These are phyloP conservation scores for Tricholauxania praeusta DNA, from an alignment of 2,888 invertebrate genomes.

Conservation along the genomic window DNA sequence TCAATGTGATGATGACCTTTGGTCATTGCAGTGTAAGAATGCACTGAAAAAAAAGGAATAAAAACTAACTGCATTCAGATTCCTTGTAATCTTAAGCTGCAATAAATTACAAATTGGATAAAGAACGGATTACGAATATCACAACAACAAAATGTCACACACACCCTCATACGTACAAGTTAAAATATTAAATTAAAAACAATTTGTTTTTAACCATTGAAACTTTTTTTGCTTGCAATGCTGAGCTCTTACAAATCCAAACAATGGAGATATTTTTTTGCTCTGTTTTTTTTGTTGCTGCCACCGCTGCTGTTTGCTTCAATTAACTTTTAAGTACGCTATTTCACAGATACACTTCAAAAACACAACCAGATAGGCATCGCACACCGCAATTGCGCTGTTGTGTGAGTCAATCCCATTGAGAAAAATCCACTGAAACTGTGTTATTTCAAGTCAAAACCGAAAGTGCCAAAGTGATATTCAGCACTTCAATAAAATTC, in stretches of 20 bases:
- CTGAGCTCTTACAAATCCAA: constrained; percentile 46
- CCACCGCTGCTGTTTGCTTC: constrained; percentile 47
- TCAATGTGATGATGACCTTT: constrained; percentile 1
- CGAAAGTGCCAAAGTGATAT: too few species aligned
- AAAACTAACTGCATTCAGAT: neutral
- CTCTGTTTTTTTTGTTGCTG: constrained; percentile 25
- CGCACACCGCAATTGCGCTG: neutral
- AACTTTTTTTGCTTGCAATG: constrained; percentile 22
- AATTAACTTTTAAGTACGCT: constrained; percentile 61
- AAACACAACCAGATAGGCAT: constrained; percentile 21
- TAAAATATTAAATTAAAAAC: constrained; percentile 11
- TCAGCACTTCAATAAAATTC: too few species aligned
- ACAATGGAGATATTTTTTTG: constrained; percentile 31
- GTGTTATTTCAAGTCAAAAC: too few species aligned
- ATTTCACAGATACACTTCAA: constrained; percentile 53
- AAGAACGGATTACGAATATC: constrained; percentile 39
- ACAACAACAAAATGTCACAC: neutral
- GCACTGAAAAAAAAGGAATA: neutral
- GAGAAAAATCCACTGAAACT: too few species aligned
- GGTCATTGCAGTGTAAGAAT: neutral
- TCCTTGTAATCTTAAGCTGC: constrained; percentile 21
- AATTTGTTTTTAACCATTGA: constrained; percentile 20
- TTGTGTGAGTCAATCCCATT: too few species aligned
- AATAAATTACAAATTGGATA: constrained; percentile 40
- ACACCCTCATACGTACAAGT: too few species aligned